Evolutionary conservation across 2,797 vertebrate genomes (phyloP).

Genomic region (Ceyx erithaca): DNA sequence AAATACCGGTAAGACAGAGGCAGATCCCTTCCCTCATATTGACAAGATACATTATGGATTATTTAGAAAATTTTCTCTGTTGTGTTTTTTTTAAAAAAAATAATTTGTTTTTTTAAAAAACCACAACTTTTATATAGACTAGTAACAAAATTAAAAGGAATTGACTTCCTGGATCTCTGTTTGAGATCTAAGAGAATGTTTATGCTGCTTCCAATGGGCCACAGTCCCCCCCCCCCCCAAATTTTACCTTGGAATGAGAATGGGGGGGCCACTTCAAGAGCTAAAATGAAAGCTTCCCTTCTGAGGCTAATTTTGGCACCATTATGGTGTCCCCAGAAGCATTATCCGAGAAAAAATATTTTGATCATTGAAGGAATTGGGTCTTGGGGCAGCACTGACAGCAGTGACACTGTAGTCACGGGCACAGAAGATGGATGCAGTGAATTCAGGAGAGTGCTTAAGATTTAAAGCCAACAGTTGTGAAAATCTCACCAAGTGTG

Average conservation of each 20-base stretch:
- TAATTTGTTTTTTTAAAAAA: too few species aligned
- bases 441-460: neutral
- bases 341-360: neutral
- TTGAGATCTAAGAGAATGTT: neutral
- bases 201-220: neutral
- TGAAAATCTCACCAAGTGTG: neutral
- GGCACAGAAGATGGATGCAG: neutral
- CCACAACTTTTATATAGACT: neutral
- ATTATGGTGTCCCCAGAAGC: neutral
- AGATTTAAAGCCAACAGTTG: neutral
- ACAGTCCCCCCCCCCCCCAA: neutral
- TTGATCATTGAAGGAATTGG: neutral
- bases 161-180: neutral
- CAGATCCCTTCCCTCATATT: neutral
- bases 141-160: neutral
- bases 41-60: neutral
- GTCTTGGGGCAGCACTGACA: neutral
- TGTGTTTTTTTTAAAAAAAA: too few species aligned
- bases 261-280: neutral
- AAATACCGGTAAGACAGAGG: slow-evolving; percentile 48
- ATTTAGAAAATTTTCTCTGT: neutral
- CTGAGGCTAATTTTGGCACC: neutral
- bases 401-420: neutral
- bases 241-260: neutral
- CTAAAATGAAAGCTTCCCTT: neutral